Evolutionary conservation across 1,140 invertebrate genomes (phyloP), one percentile per base, ranked within the genome.

Genomic region (Sitophilus oryzae): DNA sequence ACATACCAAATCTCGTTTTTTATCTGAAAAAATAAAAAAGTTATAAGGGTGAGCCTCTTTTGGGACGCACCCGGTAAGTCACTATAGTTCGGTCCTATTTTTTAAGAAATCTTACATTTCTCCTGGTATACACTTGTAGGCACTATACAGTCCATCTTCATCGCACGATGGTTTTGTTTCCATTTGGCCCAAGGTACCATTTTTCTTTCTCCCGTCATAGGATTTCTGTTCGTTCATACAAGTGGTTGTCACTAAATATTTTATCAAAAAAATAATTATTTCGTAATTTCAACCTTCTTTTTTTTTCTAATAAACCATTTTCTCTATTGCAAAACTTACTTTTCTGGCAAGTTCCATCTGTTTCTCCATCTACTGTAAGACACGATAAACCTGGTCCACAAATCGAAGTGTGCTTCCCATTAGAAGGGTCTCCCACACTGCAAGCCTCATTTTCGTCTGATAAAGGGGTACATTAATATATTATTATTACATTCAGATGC

Each of bases 61-160:
- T n/a, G n/a, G n/a, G n/a, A n/a, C n/a, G n/a, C n/a, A n/a, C n/a
- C n/a, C n/a, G n/a, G n/a, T n/a, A n/a, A n/a, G 25, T 6, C 25
- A 34, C 5, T 34, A 34, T 34, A 5, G 6, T 6, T 6, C 11
- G 25, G 5, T 34, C 25, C 11, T 5, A 34, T 6, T 6, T 6
- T 6, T 34, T 5, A 14, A 1, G 14, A 18, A n/a, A n/a, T 25
- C 72, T 73, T 70, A 82, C 80, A 76, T 78, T 62, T 80, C 77
- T 22, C 79, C 77, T 21, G 77, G 77, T 34, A 79, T 74, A 57
- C 81, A 83, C 52, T 74, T 66, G 35, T 72, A 73, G 0, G 76
- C 52, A 3, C 67, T 62, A 61, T 67, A 82, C 14, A 72, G 63
- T 9, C 80, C 81, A 59, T 77, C 74, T 2, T 64, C 73, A 63